A percentile compares a stretch with the other conserved stretches of the same genome.
phyloP scores from a whole-genome alignment of 2,797 vertebrate species.

The Myotis pilosus region DNA sequence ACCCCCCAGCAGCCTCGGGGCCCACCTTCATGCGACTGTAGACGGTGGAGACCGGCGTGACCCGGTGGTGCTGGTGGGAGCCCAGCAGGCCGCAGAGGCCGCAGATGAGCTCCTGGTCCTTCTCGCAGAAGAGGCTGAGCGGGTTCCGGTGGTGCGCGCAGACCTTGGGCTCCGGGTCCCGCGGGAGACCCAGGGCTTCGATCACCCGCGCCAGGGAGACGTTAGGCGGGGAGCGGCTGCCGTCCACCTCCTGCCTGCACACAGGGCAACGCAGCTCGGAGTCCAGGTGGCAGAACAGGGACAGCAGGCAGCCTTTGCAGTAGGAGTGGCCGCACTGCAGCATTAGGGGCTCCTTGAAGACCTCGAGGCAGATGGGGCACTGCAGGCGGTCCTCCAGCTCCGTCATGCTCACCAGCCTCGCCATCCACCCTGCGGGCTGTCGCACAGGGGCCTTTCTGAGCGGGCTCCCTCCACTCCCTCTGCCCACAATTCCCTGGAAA shows the following conservation, averaged over 20 bases:
- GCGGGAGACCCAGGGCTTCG: conserved; percentile 81
- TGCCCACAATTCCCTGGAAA: not conserved
- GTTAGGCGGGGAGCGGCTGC: conserved; percentile 85
- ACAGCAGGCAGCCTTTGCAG: conserved; percentile 84
- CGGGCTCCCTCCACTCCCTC: not conserved
- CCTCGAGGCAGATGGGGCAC: conserved; percentile 87
- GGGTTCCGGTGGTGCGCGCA: conserved; percentile 87
- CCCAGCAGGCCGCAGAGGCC: conserved; percentile 90
- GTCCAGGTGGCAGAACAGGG: conserved; percentile 80
- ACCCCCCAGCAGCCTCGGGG: fast-evolving
- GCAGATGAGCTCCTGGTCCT: conserved; percentile 88
- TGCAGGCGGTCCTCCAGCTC: conserved; percentile 86
- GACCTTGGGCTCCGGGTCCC: conserved; percentile 67
- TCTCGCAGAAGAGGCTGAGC: conserved; percentile 91
- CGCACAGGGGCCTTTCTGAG: not conserved
- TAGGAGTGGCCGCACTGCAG: conserved; percentile 88
- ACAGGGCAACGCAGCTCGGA: conserved; percentile 86
- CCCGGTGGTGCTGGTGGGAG: conserved; percentile 85
- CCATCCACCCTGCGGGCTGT: conserved; percentile 72
- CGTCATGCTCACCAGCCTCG: conserved; percentile 77
- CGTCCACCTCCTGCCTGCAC: conserved; percentile 85
- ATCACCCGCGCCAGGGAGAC: conserved; percentile 86
- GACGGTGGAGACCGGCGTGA: conserved; percentile 85
- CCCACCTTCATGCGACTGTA: conserved; percentile 91
- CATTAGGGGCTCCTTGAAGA: conserved; percentile 88